Base-by-base conservation (phyloP, 2,888 invertebrate species). In the Empis livida region DNA sequence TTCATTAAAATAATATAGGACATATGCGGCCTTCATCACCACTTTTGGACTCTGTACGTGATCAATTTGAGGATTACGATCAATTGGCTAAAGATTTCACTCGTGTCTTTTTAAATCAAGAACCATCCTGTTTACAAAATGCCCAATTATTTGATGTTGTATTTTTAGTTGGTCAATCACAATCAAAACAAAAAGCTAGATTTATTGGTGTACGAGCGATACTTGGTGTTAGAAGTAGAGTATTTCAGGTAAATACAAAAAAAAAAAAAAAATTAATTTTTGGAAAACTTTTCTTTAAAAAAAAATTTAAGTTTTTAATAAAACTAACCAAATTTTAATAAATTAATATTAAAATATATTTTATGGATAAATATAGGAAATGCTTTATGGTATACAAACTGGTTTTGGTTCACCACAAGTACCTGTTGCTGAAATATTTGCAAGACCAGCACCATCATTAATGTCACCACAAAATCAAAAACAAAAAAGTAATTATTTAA, bases 21-120 rank as follows among this genome's bases (percentile, higher is more conserved):
- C 92, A 92, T 68, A 92, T 92, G 92, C 74, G 93, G 60, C 92
- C 93, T 1, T 92, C 91, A 1, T 91, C 91, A 16, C 93, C 93
- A 1, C 76, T 94, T 35, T 73, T 93, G 56, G 93, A 94, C 69
- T 91, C 91, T 6, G 92, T 93, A 38, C 75, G 92, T 57, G 93
- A 93, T 71, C 86, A 90, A 63, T 93, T 93, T 65, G 93, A 93
- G 70, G 90, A 91, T 69, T 91, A 92, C 71, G 93, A 93, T 67
- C 90, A 91, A 65, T 73, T 93, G 48, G 91, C 92, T 32, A 91
- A 90, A 69, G 93, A 93, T 70, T 93, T 93, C 66, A 88, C 90
- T 10, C 75, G 82, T 57, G 87, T 87, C 58, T 93, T 93, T 71
- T 76, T 91, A 48, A 91, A 92, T 68, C 81, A 77, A 57, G 84